Conservation (phyloP, 2,113 vertebrate species). For the Meleagris gallopavo region DNA sequence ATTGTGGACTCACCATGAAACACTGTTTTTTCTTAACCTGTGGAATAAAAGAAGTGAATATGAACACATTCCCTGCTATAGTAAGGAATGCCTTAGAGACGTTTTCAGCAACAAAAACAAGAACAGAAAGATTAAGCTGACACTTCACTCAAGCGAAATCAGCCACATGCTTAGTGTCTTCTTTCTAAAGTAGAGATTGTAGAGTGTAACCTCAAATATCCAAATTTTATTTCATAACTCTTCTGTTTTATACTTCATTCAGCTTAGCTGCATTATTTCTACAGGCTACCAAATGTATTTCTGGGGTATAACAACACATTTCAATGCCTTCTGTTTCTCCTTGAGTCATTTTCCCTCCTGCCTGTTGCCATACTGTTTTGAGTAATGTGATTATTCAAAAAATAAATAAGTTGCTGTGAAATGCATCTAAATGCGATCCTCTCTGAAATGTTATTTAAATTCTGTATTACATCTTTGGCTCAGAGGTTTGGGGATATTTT, state of each 20-base stretch:
- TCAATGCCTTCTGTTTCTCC: slow-evolving; percentile 32
- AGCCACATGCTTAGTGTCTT: background rate
- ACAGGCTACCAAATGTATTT: background rate
- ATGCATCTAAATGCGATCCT: background rate
- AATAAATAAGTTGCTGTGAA: slow-evolving; percentile 2
- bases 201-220: background rate
- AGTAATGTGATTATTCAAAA: slow-evolving; percentile 30
- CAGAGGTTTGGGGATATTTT: background rate
- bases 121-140: background rate
- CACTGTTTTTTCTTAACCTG: background rate
- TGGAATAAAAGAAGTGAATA: background rate
- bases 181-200: background rate
- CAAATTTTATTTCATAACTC: background rate
- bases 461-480: background rate
- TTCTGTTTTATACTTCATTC: background rate
- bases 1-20: background rate
- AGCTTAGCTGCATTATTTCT: slow-evolving; percentile 1
- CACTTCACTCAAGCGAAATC: background rate
- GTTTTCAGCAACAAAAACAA: background rate
- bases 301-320: background rate
- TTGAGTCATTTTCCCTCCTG: background rate
- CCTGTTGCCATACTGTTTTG: slow-evolving; percentile 13
- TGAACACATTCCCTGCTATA: background rate
- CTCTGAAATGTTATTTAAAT: slow-evolving; percentile 8
- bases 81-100: background rate